phyloP scores from a whole-genome alignment of 2,888 invertebrate genomes.

The Sipha maydis region DNA sequence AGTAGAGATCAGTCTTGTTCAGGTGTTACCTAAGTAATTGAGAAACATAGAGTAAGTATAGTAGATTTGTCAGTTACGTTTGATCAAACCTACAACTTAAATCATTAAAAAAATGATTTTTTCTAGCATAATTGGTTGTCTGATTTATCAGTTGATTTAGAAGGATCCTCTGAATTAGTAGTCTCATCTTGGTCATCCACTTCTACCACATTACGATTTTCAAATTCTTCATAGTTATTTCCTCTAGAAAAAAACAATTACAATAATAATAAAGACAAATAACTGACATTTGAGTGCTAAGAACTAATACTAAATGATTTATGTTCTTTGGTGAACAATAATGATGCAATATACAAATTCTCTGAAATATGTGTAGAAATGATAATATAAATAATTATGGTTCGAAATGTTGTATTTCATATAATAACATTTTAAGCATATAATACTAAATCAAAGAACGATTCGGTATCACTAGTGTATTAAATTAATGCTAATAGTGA shows the following conservation, averaged over 20 bases:
- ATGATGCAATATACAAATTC: neutral
- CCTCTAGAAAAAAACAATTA: constrained; percentile 51
- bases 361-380: neutral
- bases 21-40: neutral
- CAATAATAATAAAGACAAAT: neutral
- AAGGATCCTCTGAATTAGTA: constrained; percentile 37
- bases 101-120: neutral
- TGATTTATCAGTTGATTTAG: constrained; percentile 13
- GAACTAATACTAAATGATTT: neutral
- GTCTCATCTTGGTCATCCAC: constrained; percentile 19
- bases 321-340: neutral
- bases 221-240: constrained; percentile 38
- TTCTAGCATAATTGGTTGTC: constrained; percentile 25
- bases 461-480: neutral
- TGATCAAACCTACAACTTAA: neutral
- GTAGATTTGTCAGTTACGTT: neutral
- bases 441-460: constrained; percentile 1
- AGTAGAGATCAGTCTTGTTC: constrained; percentile 41
- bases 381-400: neutral
- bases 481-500: neutral
- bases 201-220: constrained; percentile 38
- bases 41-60: neutral
- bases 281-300: neutral
- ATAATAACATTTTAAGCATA: constrained; percentile 35
- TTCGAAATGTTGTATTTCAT: constrained; percentile 11